phyloP scores from a whole-genome alignment of 1,140 invertebrate species.

The Nasonia giraulti region DNA sequence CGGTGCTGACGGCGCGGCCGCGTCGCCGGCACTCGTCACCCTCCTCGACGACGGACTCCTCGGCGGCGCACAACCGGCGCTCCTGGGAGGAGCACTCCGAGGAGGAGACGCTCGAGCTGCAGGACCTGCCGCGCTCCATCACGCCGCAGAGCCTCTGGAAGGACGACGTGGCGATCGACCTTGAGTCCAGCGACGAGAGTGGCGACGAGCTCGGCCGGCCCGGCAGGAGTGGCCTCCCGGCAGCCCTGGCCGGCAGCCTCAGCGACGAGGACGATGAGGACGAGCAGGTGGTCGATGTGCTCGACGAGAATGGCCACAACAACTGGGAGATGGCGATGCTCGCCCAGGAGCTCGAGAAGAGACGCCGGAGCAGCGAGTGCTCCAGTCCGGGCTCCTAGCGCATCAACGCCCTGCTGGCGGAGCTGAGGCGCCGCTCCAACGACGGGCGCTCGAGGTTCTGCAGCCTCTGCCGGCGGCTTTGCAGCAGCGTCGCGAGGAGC shows the following conservation, averaged over 20 bases:
- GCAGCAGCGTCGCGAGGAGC: background rate
- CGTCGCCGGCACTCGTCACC: slow-evolving; percentile 65
- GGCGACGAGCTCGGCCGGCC: slow-evolving; percentile 56
- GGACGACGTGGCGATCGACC: slow-evolving; percentile 72
- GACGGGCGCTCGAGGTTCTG: background rate
- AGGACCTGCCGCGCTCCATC: slow-evolving; percentile 74
- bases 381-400: slow-evolving; percentile 72
- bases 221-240: slow-evolving; percentile 50
- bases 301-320: slow-evolving; percentile 71
- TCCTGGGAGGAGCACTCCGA: slow-evolving; percentile 79
- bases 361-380: slow-evolving; percentile 73
- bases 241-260: slow-evolving; percentile 29
- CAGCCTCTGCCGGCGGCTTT: background rate
- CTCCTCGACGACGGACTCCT: slow-evolving; percentile 60
- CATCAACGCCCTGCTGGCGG: slow-evolving; percentile 59
- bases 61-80: slow-evolving; percentile 63
- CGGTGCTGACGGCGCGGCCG: slow-evolving; percentile 69
- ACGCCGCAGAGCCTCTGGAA: slow-evolving; percentile 68
- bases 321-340: slow-evolving; percentile 88
- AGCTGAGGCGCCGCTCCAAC: background rate
- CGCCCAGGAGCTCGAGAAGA: slow-evolving; percentile 81
- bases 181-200: slow-evolving; percentile 73
- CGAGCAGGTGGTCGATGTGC: slow-evolving; percentile 58
- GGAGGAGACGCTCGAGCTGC: slow-evolving; percentile 76
- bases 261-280: slow-evolving; percentile 66